phyloP scores from a whole-genome alignment of 1,140 invertebrate species.

The Drosophila virilis region DNA sequence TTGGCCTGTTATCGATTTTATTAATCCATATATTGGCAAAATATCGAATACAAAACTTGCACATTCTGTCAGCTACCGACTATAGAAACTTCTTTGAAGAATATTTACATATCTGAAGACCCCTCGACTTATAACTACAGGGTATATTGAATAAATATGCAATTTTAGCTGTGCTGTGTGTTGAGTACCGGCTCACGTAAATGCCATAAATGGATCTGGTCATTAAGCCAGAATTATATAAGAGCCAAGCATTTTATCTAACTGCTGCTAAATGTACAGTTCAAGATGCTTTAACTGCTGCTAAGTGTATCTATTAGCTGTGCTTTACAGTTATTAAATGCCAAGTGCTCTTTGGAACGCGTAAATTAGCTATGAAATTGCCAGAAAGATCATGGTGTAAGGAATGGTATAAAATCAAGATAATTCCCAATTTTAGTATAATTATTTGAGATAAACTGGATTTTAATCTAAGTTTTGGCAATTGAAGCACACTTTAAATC shows the following conservation, averaged over 20 bases:
- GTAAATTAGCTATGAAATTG: background rate
- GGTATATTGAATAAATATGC: conserved; percentile 16
- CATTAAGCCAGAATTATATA: conserved; percentile 41
- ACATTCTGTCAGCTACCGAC: no score
- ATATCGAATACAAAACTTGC: no score
- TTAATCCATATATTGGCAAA: no score
- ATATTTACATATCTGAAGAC: background rate
- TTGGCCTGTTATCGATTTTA: no score
- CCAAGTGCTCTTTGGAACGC: conserved; percentile 14
- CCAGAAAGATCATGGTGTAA: background rate
- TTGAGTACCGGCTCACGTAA: conserved; percentile 45
- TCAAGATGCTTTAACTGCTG: conserved; percentile 55
- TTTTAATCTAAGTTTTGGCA: no score
- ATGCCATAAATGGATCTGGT: conserved; percentile 14
- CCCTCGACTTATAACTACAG: background rate
- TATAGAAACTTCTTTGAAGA: no score
- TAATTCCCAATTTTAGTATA: background rate
- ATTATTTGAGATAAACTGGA: background rate
- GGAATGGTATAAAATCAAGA: background rate
- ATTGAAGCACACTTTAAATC: no score
- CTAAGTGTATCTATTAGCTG: conserved; percentile 47
- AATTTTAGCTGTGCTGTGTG: conserved; percentile 2
- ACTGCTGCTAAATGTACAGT: conserved; percentile 62
- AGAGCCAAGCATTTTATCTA: conserved; percentile 49
- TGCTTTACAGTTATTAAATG: conserved; percentile 21